Base-by-base conservation (phyloP, 1,140 invertebrate genomes). In the Formica exsecta region DNA sequence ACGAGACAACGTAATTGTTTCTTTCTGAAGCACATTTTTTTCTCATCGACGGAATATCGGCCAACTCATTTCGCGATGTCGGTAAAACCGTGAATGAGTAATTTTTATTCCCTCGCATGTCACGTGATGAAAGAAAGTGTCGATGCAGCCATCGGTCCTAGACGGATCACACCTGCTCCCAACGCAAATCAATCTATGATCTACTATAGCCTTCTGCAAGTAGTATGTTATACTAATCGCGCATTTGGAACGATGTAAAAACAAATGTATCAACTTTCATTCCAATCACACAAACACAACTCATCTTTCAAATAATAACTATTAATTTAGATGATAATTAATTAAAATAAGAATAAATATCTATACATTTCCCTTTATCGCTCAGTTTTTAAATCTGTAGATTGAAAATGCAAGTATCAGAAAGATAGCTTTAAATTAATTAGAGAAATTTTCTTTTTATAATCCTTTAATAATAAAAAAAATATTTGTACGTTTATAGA, bases 41-140 rank as follows among this genome's bases (percentile, higher is more conserved):
- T 36, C 66, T 44, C 51, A 13, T 61, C 51, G 51, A 44, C 19
- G 66, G 65, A 38, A 73, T 54, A 73, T 73, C 79, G 66, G 66
- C 66, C 79, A 29, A 83, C 54, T 83, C 79, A 83, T 83, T 74
- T 57, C 68, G 11, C 54, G 68, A 83, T 83, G 22, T 22, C 22
- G 79, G 73, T 83, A 83, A 83, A 83, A 83, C 54, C 68, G 68
- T 29, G 79, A 70, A 83, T 83, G 79, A 83, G 68, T 38, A 83
- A 83, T 83, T 83, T 83, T 83, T 83, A 83, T 83, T 83, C 79
- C 38, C 79, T 74, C 70, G 68, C 79, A 36, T 83, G 79, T 83
- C 79, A 83, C 66, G 54, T 70, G 79, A 83, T 74, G 79, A 83
- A 83, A 83, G 79, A 83, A 83, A 83, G 68, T 83, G 79, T 83